Evolutionary conservation across 2,888 invertebrate genomes (phyloP).

Genomic region (Belgica antarctica): DNA sequence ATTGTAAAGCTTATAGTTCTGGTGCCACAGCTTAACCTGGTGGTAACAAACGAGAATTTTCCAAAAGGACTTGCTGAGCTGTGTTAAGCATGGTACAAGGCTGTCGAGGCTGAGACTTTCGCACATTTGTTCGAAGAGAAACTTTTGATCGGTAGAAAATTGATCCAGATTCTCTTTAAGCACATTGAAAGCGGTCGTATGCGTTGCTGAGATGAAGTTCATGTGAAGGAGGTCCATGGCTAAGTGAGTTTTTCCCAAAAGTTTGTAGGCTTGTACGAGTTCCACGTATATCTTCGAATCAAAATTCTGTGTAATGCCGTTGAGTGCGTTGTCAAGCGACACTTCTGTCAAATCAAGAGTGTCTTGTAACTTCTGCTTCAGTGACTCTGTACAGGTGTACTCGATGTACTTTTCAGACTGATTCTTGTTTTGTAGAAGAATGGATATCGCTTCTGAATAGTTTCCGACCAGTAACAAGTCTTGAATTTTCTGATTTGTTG

Average conservation of each 20-base stretch:
- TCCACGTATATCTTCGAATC: conserved; percentile 76
- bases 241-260: conserved; percentile 86
- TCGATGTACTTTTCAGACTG: conserved; percentile 82
- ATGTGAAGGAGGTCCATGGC: conserved; percentile 94
- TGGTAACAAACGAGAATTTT: conserved; percentile 74
- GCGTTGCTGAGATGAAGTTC: conserved; percentile 91
- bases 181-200: conserved; percentile 67
- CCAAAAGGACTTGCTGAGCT: conserved; percentile 84
- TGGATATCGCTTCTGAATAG: conserved; percentile 85
- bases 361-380: conserved; percentile 83
- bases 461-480: conserved; percentile 79
- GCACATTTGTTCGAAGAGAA: conserved; percentile 79
- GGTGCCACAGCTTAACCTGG: conserved; percentile 58
- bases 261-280: conserved; percentile 80
- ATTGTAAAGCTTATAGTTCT: conserved; percentile 52
- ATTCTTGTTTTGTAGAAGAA: conserved; percentile 82
- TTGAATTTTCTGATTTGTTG: conserved; percentile 80
- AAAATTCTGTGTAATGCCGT: conserved; percentile 68
- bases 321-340: conserved; percentile 81
- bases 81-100: conserved; percentile 65
- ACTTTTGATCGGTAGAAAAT: conserved; percentile 60
- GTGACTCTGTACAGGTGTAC: conserved; percentile 86
- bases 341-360: conserved; percentile 88
- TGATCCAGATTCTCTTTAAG: conserved; percentile 55
- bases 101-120: conserved; percentile 53